Percentiles rank a stretch among this genome's conserved stretches.
These are phyloP conservation scores for Furcifer pardalis DNA, from an alignment of 2,797 vertebrate species.

Conservation along the genomic window DNA sequence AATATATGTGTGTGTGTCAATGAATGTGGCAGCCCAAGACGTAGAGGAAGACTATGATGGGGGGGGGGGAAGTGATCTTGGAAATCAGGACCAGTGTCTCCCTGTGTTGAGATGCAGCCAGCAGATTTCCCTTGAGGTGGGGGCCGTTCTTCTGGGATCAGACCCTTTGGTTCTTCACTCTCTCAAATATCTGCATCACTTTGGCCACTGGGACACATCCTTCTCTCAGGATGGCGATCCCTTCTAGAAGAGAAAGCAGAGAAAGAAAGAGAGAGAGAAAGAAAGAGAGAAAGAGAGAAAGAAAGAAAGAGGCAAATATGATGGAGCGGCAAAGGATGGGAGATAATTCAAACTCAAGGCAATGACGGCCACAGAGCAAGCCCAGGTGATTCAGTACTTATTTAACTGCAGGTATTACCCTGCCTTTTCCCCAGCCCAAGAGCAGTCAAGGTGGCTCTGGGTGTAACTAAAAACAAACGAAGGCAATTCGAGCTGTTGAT, in stretches of 20 bases:
- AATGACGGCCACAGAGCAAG: background rate
- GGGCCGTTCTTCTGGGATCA: background rate
- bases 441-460: too few relatives aligned
- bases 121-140: background rate
- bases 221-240: slow-evolving; percentile 85
- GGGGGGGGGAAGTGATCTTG: background rate
- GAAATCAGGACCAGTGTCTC: fast-evolving
- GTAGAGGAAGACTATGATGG: background rate
- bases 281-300: too few relatives aligned
- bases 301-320: too few relatives aligned
- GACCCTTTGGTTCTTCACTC: slow-evolving; percentile 74
- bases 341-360: background rate
- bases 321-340: background rate
- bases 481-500: too few relatives aligned
- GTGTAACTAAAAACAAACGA: too few relatives aligned
- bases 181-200: slow-evolving; percentile 85
- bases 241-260: slow-evolving; percentile 68
- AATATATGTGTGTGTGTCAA: too few relatives aligned
- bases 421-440: too few relatives aligned
- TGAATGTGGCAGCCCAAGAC: too few relatives aligned
- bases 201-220: slow-evolving; percentile 85
- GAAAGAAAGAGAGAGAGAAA: too few relatives aligned
- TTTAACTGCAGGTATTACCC: too few relatives aligned
- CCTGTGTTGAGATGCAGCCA: fast-evolving
- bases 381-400: background rate